Base-by-base conservation (phyloP, 2,113 vertebrate genomes). In the Cheirogaleus medius region DNA sequence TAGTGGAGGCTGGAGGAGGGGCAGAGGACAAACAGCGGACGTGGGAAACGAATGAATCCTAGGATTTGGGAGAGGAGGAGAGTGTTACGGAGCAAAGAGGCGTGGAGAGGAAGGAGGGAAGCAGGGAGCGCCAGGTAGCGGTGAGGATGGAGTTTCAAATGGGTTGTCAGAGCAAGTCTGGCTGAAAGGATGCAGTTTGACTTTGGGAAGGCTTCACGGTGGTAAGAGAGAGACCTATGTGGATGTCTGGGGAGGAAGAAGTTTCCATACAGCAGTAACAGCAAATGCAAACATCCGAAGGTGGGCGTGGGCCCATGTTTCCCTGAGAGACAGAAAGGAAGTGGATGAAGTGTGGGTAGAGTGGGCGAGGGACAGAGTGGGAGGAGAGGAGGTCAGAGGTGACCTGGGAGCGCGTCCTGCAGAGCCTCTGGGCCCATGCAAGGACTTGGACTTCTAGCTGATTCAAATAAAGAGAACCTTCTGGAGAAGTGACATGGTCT, bases 331-430 rank as follows among this genome's bases (percentile, higher is more conserved):
- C 47, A 32, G 58, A 85, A 58, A 77, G n/a, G 44, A 52, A 78
- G 54, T 1, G 0, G 17, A 8, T 0, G 5, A 4, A n/a, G n/a
- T n/a, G n/a, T n/a, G n/a, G n/a, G 3, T 1, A 21, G 11, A 20
- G 29, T 6, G 0, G 34, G 27, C 32, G 42, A 20, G 25, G 49
- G 49, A 4, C 2, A 6, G 42, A n/a, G 8, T 37, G 44, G 25
- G 9, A 58, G 6, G 25, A 66, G 8, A 29, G 23, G 37, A 39
- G 18, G 18, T 77, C 47, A 10, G 49, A n/a, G 14, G 29, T 23
- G 1, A 34, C 29, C 25, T 8, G 21, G 37, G 7, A 54, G 10
- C 39, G 14, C 37, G 32, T 83, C 34, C 56, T 14, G 2, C 1
- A 58, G 44, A 76, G 47, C 1, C 2, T 2, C 32, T 6, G 25